A percentile compares a stretch with the other conserved stretches of the same genome.
Conservation (phyloP, 2,888 invertebrate genomes). For the Helicoverpa assulta region DNA sequence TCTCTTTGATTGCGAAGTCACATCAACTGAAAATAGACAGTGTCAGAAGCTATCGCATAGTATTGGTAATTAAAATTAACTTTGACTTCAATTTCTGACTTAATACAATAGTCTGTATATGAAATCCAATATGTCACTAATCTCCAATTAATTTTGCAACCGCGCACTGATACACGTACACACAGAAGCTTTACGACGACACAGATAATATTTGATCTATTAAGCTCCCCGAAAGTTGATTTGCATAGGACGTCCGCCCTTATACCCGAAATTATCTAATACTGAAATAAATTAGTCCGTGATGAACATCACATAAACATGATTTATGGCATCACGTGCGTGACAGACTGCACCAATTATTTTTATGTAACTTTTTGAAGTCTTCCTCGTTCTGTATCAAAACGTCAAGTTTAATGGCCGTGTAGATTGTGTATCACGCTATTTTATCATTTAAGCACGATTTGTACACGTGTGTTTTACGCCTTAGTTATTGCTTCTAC, state of each 20-base stretch:
- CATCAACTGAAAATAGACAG: neutral
- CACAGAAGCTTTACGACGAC: slow-evolving; percentile 39
- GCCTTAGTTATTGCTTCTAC: slow-evolving; percentile 15
- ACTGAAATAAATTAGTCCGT: slow-evolving; percentile 52
- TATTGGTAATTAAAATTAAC: slow-evolving; percentile 11
- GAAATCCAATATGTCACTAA: slow-evolving; percentile 39
- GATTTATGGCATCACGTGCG: slow-evolving; percentile 61
- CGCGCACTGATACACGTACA: slow-evolving; percentile 33
- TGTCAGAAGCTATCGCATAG: neutral
- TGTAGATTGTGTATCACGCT: slow-evolving; percentile 48
- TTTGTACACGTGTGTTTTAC: slow-evolving; percentile 23
- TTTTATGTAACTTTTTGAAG: slow-evolving; percentile 56
- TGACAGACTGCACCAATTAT: slow-evolving; percentile 62
- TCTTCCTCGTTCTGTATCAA: slow-evolving; percentile 53
- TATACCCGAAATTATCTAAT: slow-evolving; percentile 52
- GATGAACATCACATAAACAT: slow-evolving; percentile 53
- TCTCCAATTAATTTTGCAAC: slow-evolving; percentile 57
- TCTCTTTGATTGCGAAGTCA: slow-evolving; percentile 1
- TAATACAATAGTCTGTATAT: slow-evolving; percentile 22
- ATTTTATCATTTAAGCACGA: slow-evolving; percentile 40
- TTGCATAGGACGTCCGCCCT: slow-evolving; percentile 46
- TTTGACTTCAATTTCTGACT: slow-evolving; percentile 17
- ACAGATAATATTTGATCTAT: slow-evolving; percentile 57
- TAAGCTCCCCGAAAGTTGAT: slow-evolving; percentile 54
- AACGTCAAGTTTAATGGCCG: slow-evolving; percentile 36